These are phyloP conservation scores for Karalla daura DNA, from an alignment of 2,797 vertebrate species.

Conservation along the genomic window DNA sequence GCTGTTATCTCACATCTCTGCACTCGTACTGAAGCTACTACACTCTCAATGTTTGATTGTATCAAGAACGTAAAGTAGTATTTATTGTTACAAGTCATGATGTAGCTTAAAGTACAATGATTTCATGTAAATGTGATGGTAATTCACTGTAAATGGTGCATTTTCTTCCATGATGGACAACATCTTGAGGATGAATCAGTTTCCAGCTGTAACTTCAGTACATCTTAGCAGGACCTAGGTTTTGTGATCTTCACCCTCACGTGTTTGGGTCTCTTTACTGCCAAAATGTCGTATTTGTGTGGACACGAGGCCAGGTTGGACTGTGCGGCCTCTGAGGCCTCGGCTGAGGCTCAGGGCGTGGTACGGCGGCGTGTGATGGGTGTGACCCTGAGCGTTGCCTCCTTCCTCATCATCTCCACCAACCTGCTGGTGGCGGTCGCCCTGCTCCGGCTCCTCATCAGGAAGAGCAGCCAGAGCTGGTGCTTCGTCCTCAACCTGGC, in stretches of 20 bases:
- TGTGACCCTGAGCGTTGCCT: conserved; percentile 81
- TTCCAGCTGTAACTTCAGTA: not conserved
- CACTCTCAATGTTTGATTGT: too few species aligned
- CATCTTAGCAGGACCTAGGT: not conserved
- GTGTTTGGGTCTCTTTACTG: not conserved
- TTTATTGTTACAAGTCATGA: too few species aligned
- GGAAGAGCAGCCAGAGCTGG: conserved; percentile 83
- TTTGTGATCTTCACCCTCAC: not conserved
- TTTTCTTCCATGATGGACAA: not conserved
- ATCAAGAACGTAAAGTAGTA: too few species aligned
- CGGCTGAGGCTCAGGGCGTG: not conserved
- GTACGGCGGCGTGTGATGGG: conserved; percentile 69
- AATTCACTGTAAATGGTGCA: not conserved
- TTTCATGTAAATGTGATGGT: too few species aligned
- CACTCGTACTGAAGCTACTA: too few species aligned
- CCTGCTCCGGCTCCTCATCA: conserved; percentile 85
- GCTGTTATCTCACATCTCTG: too few species aligned
- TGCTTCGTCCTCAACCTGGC: conserved; percentile 92
- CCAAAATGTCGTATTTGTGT: conserved; percentile 29
- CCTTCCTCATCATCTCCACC: conserved; percentile 87
- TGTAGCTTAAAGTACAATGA: too few species aligned
- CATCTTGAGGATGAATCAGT: not conserved
- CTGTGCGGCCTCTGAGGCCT: not conserved
- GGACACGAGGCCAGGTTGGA: too few species aligned
- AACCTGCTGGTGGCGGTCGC: conserved; percentile 85